Evolutionary conservation across 2,113 vertebrate species (phyloP), one percentile per base, ranked within the genome.

Genomic region (Australoheros scitulus): DNA sequence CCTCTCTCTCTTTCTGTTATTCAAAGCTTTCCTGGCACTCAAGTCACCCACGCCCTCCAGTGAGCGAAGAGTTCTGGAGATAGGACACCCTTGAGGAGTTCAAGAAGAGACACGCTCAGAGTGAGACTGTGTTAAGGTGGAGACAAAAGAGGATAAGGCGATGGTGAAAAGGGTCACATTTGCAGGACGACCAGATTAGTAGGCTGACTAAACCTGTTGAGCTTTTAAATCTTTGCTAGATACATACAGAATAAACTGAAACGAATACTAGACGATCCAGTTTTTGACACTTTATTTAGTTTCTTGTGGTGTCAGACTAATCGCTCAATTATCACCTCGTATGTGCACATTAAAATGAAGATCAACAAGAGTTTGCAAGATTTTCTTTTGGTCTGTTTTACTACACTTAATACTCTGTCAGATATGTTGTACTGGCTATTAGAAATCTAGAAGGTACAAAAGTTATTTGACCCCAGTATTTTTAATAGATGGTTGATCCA

Each of bases 11-110:
- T 83, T 72, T 72, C 86, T 82, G 90, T 91, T 92, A 95, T 94
- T 92, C 93, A 89, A 95, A 92, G 89, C 93, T 82, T 88, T 88
- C 87, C 77, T 92, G 93, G 93, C 89, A 94, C 90, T 94, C 88
- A 79, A 91, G 83, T 90, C 87, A 83, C 91, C 86, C 90, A 90
- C 92, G 83, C 91, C 92, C 93, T 89, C 77, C 83, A 79, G 87
- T 89, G 89, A 90, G 89, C 57, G 76, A 88, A 79, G 60, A 89
- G 85, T 22, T 32, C 55, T 32, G 61, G 72, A 76, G 64, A 79
- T 41, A 65, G 79, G 84, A 93, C 92, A 91, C 92, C 89, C 82
- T 81, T 41, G 34, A 88, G 83, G 87, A 92, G 89, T 90, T 89
- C 83, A 91, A 89, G 64, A 77, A 74, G 84, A 77, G 86, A 77